phyloP scores from a whole-genome alignment of 2,797 vertebrate genomes.

The Phataginus tricuspis region DNA sequence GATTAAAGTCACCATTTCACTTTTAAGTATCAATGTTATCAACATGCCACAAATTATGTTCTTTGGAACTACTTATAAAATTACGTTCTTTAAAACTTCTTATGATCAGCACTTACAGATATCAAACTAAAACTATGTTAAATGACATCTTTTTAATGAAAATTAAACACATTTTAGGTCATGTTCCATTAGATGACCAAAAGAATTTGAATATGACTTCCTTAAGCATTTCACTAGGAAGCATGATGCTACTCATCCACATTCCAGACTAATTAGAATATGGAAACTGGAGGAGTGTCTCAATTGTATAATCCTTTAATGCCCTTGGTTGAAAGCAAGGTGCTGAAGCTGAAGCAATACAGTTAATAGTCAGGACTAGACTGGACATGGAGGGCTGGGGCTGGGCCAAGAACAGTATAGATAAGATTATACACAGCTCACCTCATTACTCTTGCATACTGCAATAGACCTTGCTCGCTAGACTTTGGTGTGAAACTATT shows the following conservation, averaged over 20 bases:
- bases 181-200: background rate
- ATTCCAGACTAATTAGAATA: background rate
- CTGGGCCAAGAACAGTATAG: background rate
- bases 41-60: background rate
- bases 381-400: rapidly evolving
- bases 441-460: background rate
- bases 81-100: background rate
- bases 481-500: background rate
- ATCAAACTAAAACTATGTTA: background rate
- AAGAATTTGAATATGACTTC: background rate
- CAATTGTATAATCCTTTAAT: background rate
- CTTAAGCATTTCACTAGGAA: background rate
- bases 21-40: background rate
- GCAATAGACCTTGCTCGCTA: background rate
- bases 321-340: background rate
- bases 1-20: background rate
- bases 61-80: background rate
- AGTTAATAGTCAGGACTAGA: background rate
- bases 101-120: background rate
- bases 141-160: background rate
- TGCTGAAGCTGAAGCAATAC: background rate
- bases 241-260: background rate
- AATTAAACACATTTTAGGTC: background rate
- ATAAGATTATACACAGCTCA: background rate
- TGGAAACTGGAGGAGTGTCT: background rate